Conservation (phyloP, 2,113 vertebrate genomes). For the Bostrychus sinensis region DNA sequence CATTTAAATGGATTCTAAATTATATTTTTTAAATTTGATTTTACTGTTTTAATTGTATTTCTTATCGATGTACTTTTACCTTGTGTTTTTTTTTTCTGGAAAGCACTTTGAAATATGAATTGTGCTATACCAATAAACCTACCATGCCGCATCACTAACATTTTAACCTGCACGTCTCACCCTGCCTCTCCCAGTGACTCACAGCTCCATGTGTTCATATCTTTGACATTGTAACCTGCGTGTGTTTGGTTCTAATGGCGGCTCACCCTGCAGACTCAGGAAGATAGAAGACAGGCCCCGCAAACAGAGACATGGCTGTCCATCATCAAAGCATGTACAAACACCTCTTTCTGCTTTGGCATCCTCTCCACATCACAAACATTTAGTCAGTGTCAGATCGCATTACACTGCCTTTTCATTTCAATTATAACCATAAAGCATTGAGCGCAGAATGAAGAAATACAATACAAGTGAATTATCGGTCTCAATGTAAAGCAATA, state of each 20-base stretch:
- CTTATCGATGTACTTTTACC: too few relatives aligned
- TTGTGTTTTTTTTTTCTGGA: too few relatives aligned
- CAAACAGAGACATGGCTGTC: background rate
- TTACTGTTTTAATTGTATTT: too few relatives aligned
- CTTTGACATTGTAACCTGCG: too few relatives aligned
- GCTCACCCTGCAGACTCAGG: background rate
- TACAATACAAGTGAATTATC: constrained; percentile 10
- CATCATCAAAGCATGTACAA: background rate
- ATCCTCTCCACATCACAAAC: constrained; percentile 42
- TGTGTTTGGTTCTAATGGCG: background rate
- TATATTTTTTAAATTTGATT: too few relatives aligned
- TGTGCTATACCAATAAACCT: too few relatives aligned
- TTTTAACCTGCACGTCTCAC: too few relatives aligned
- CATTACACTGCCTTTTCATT: constrained; percentile 49
- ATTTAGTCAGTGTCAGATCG: constrained; percentile 51
- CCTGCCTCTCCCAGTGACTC: too few relatives aligned
- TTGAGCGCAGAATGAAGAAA: constrained; percentile 15
- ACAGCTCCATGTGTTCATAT: too few relatives aligned
- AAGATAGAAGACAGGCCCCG: background rate
- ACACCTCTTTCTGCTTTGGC: constrained; percentile 22
- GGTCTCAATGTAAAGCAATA: constrained; percentile 9
- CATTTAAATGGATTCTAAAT: too few relatives aligned
- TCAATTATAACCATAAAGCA: constrained; percentile 34
- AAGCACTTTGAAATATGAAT: too few relatives aligned
- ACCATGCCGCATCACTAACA: too few relatives aligned